A percentile compares a stretch with the other conserved stretches of the same genome.
Conservation (phyloP, 1,140 invertebrate species). For the Drusus annulatus region DNA sequence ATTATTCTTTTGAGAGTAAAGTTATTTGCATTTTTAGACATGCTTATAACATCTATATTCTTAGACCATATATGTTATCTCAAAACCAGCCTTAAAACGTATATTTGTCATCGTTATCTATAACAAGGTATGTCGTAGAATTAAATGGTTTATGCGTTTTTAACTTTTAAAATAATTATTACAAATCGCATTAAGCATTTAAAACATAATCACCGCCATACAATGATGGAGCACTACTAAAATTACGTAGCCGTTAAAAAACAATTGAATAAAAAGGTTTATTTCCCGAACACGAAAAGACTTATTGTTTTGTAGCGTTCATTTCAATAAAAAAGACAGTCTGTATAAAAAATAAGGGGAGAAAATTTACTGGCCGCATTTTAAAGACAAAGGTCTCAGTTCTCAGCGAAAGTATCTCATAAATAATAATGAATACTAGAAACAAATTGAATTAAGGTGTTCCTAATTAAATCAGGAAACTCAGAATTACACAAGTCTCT, state of each 20-base stretch:
- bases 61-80: too few relatives aligned
- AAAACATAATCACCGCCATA: too few relatives aligned
- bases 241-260: neutral
- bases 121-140: too few relatives aligned
- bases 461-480: conserved; percentile 23
- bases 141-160: too few relatives aligned
- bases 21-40: too few relatives aligned
- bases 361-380: conserved; percentile 1
- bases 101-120: too few relatives aligned
- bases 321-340: neutral
- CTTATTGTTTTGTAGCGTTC: neutral
- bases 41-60: too few relatives aligned
- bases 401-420: neutral
- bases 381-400: neutral
- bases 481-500: neutral
- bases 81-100: too few relatives aligned
- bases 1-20: too few relatives aligned
- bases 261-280: neutral
- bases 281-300: neutral
- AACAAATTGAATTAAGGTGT: conserved; percentile 16
- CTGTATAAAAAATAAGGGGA: neutral
- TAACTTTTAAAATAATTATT: too few relatives aligned
- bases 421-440: conserved; percentile 15
- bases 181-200: too few relatives aligned
- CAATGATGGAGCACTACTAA: too few relatives aligned